Base-by-base conservation (phyloP, 2,797 vertebrate genomes). In the Takifugu ocellatus region DNA sequence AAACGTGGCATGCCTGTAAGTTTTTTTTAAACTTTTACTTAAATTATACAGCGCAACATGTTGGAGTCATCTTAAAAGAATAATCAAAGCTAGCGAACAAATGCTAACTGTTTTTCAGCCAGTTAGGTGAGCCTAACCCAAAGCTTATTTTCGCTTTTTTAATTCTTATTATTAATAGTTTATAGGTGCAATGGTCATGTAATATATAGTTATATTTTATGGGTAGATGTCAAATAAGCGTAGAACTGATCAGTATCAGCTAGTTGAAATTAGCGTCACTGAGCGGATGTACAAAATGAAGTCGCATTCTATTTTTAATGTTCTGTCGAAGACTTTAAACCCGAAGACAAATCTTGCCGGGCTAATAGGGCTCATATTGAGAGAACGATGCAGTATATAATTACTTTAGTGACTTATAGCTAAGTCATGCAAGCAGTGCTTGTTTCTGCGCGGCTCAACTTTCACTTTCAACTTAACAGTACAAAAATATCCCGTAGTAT, bases 1-100 rank as follows among this genome's bases (percentile, higher is more conserved):
- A 39, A 14, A 39, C 10, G 36, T 39, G 61, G 9, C 53, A 70
- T 74, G 56, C 12, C 6, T 63, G 83, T 88, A 79, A 87, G 84
- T 88, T 26, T 3, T 12, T 5, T 68, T 15, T 61, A 62, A 0
- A 36, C 53, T 72, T 54, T 63, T 1, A 36, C 53, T 72, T 54
- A 15, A 44, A 50, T n/a, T 5, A 55, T 6, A 42, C 17, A 14
- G 44, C 21, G 43, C 43, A 39, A 39, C 29, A 55, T 46, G 56
- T 27, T 48, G 43, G 15, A 11, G n/a, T 24, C 54, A 16, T 45
- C 21, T 33, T 49, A 27, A 63, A 69, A 10, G 17, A 11, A 25
- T 21, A 5, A 17, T 45, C 27, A 25, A 36, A 55, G 78, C 68
- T 80, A 75, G 66, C 61, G 36, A 54, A 29, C 26, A 59, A 56